phyloP scores from a whole-genome alignment of 2,797 vertebrate genomes.

The Poecile montanus region DNA sequence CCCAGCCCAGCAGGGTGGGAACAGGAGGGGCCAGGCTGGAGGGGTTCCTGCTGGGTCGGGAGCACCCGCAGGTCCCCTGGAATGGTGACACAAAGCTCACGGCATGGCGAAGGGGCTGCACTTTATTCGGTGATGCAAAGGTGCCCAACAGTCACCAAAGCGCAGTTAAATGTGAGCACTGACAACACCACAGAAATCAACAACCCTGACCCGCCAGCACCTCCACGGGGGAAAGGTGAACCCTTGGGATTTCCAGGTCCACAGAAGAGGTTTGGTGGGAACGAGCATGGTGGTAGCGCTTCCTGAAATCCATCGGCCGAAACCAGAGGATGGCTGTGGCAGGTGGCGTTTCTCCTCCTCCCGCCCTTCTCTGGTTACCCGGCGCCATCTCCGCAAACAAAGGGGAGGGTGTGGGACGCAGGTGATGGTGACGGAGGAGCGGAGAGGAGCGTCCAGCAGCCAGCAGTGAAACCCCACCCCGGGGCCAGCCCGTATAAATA shows the following conservation, averaged over 20 bases:
- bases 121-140: neutral
- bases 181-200: slow-evolving; percentile 57
- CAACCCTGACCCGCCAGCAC: neutral
- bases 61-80: neutral
- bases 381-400: slow-evolving; percentile 59
- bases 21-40: neutral
- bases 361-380: slow-evolving; percentile 15
- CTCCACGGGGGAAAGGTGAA: neutral
- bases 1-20: neutral
- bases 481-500: slow-evolving; percentile 49
- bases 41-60: neutral
- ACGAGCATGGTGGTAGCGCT: accelerated
- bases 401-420: slow-evolving; percentile 36
- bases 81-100: neutral
- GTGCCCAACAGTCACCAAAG: neutral
- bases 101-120: neutral
- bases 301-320: neutral
- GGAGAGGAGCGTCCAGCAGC: slow-evolving; percentile 44
- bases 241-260: neutral
- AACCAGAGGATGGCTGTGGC: neutral
- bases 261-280: neutral
- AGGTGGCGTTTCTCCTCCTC: neutral
- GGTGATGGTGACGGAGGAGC: slow-evolving; percentile 20
- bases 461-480: slow-evolving; percentile 53
- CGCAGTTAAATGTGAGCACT: slow-evolving; percentile 27